Evolutionary conservation across 2,113 vertebrate species (phyloP), one percentile per base, ranked within the genome.

Genomic region (Clinocottus analis): DNA sequence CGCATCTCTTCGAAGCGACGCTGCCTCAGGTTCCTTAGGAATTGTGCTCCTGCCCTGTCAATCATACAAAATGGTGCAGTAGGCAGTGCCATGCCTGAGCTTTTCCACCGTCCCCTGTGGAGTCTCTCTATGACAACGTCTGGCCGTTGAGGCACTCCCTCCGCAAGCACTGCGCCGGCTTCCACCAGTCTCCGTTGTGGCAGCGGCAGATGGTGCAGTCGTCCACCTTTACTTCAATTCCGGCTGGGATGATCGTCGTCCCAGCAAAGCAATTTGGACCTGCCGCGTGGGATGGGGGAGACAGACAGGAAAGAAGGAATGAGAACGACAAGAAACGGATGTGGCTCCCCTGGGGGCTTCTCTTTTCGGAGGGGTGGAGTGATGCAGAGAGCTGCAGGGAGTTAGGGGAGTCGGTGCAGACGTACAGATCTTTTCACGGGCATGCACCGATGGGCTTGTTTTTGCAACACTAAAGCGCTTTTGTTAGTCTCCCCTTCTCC

Each of bases 171-270:
- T 99, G 97, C 1, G 98, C 98, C 0, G 97, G 97, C 89, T 99
- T 99, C 97, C 98, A 99, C 97, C 98, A 99, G 95, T 99, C 98
- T 87, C 97, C 98, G 35, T 96, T 98, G 95, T 98, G 97, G 95
- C 98, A 99, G 89, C 98, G 97, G 93, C 98, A 99, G 95, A 99
- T 97, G 95, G 98, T 98, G 95, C 98, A 99, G 92, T 98, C 98
- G 76, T 99, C 98, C 95, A 99, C 98, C 95, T 99, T 99, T 85
- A 99, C 98, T 92, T 99, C 98, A 45, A 98, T 99, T 92, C 98
- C 98, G 47, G 97, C 98, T 6, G 98, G 98, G 92, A 99, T 99
- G 79, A 99, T 99, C 1, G 97, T 99, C 27, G 97, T 97, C 94
- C 98, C 98, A 72, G 98, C 98, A 88, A 99, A 99, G 95, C 98